Evolutionary conservation across 1,140 invertebrate species (phyloP), one percentile per base, ranked within the genome.

Genomic region (Cyclargus thomasi): DNA sequence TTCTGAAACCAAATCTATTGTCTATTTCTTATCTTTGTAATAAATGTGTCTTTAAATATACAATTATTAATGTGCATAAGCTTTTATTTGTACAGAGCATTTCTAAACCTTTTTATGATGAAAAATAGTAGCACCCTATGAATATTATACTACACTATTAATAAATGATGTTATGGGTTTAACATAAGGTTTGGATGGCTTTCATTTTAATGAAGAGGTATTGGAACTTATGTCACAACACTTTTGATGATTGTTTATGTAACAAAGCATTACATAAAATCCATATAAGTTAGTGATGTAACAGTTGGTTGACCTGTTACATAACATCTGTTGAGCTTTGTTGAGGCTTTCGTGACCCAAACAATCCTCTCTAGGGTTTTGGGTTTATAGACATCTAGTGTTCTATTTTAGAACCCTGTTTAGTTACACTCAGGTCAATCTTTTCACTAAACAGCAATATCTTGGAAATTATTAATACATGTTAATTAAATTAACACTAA

Each of bases 1-100:
- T 71, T 76, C 74, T 78, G 74, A 72, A 71, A 76, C 74, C 76
- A 74, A 76, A 76, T 70, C 70, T 70, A 20, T 73, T 78, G 67
- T 74, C 72, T 74, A 78, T 72, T 76, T 74, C 72, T 70, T 71
- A 76, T 70, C 67, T 74, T 74, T 74, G 67, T 74, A 72, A 64
- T 74, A 69, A 75, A 78, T 73, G 22, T 69, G 76, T 73, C 64
- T 74, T 73, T 74, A 65, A 72, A 67, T 74, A 74, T 73, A 72
- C 62, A 68, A 73, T 68, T 71, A 72, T 70, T 73, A 72, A 70
- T 74, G 63, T 67, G 66, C 14, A 47, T 47, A 16, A 47, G 39
- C 39, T 47, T 47, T 47, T 47, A 47, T 47, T 47, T 47, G 39
- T 16, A 47, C 39, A 16, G 39, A 47, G 14, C 39, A 1, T 35